These are phyloP conservation scores for Callospermophilus lateralis DNA, from an alignment of 2,113 vertebrate species.

Conservation along the genomic window DNA sequence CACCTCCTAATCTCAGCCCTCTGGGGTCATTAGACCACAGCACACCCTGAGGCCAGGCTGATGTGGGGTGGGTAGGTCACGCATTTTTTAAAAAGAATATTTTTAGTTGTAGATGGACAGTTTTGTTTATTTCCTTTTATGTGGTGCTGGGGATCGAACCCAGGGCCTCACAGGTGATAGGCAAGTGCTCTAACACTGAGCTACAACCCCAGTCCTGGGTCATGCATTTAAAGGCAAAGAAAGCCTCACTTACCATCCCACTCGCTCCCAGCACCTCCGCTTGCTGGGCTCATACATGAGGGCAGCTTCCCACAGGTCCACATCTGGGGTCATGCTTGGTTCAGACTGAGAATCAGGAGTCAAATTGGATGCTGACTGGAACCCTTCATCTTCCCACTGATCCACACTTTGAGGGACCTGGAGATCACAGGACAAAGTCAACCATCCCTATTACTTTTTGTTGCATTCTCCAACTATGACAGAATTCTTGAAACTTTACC, in stretches of 20 bases:
- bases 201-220: not conserved
- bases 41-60: rapidly evolving
- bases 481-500: not conserved
- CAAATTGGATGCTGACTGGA: slow-evolving; percentile 97
- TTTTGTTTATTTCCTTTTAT: too few relatives aligned
- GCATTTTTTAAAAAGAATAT: too few relatives aligned
- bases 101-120: too few relatives aligned
- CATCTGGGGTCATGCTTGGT: slow-evolving; percentile 91
- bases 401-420: slow-evolving; percentile 96
- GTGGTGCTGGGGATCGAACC: too few relatives aligned
- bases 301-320: slow-evolving; percentile 95
- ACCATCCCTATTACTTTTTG: not conserved
- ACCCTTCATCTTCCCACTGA: slow-evolving; percentile 98
- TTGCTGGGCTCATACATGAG: slow-evolving; percentile 93
- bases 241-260: slow-evolving; percentile 93
- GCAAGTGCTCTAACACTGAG: too few relatives aligned
- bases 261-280: slow-evolving; percentile 96
- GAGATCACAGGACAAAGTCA: not conserved
- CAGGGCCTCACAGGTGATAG: too few relatives aligned
- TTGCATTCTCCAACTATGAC: not conserved
- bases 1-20: not conserved
- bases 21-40: not conserved
- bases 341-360: slow-evolving; percentile 99
- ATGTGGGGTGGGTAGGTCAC: rapidly evolving
- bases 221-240: not conserved